These are phyloP conservation scores for Phycodurus eques DNA, from an alignment of 2,113 vertebrate genomes.

Conservation along the genomic window DNA sequence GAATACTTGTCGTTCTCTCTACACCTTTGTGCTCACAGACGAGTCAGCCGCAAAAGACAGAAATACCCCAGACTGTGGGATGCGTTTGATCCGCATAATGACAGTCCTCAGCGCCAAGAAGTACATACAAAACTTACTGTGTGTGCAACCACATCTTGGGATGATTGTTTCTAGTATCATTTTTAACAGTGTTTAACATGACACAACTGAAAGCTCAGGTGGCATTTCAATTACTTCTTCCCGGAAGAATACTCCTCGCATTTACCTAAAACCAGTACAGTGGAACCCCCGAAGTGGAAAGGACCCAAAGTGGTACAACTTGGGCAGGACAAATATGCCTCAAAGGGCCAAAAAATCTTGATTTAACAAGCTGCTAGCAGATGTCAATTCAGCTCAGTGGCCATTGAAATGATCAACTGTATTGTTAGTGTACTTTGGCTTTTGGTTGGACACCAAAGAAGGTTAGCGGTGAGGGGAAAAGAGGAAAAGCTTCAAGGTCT, in stretches of 20 bases:
- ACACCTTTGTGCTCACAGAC: conserved; percentile 6
- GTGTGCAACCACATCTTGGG: conserved; percentile 44
- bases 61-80: conserved; percentile 67
- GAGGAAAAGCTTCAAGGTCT: too few relatives aligned
- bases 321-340: neutral
- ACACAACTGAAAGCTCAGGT: neutral
- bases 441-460: too few relatives aligned
- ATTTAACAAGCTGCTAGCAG: too few relatives aligned
- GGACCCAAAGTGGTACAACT: neutral
- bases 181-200: neutral
- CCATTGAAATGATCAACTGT: too few relatives aligned
- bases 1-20: neutral
- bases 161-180: neutral
- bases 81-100: conserved; percentile 61
- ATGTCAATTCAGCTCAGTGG: too few relatives aligned
- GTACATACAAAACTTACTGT: conserved; percentile 32
- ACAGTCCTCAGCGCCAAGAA: conserved; percentile 40
- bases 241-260: neutral
- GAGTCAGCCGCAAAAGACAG: conserved; percentile 29
- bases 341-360: too few relatives aligned
- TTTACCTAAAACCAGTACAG: neutral
- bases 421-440: too few relatives aligned
- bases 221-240: neutral
- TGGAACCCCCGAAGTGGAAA: neutral
- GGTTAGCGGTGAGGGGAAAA: too few relatives aligned